Conservation (phyloP, 2,888 invertebrate species). For the Caenorhabditis drosophilae region DNA sequence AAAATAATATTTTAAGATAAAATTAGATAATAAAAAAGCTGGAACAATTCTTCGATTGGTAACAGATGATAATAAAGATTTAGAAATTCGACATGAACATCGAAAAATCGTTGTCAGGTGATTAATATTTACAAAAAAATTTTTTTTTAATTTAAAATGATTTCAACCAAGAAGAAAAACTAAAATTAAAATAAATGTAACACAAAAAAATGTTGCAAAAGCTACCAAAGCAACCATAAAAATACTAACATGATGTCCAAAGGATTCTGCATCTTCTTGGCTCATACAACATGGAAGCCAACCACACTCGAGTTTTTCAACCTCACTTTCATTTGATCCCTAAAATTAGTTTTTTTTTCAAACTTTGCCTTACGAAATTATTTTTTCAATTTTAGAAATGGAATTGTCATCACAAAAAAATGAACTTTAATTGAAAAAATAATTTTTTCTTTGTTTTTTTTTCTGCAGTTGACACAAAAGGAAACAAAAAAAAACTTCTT, state of each 20-base stretch:
- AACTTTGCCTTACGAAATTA: no score
- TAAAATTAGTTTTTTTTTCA: background rate
- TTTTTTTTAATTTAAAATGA: background rate
- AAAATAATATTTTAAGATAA: background rate
- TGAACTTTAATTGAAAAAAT: no score
- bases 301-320: slow-evolving; percentile 40
- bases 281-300: slow-evolving; percentile 59
- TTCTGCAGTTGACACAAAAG: no score
- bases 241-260: slow-evolving; percentile 58
- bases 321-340: no score
- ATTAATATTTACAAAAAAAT: slow-evolving; percentile 8
- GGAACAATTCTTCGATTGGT: slow-evolving; percentile 25
- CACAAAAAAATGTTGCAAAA: slow-evolving; percentile 59
- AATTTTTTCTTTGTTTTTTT: no score
- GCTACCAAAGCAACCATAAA: slow-evolving; percentile 60
- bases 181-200: slow-evolving; percentile 55
- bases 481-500: no score
- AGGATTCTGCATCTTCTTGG: slow-evolving; percentile 51
- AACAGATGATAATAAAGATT: slow-evolving; percentile 24
- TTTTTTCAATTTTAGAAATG: no score
- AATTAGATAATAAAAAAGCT: background rate
- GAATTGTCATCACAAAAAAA: background rate
- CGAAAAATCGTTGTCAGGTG: slow-evolving; percentile 39
- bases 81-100: slow-evolving; percentile 30
- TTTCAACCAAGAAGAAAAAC: slow-evolving; percentile 54